A percentile compares a stretch with the other conserved stretches of the same genome.
phyloP scores from a whole-genome alignment of 2,888 invertebrate species.

The Drosophila cracens region DNA sequence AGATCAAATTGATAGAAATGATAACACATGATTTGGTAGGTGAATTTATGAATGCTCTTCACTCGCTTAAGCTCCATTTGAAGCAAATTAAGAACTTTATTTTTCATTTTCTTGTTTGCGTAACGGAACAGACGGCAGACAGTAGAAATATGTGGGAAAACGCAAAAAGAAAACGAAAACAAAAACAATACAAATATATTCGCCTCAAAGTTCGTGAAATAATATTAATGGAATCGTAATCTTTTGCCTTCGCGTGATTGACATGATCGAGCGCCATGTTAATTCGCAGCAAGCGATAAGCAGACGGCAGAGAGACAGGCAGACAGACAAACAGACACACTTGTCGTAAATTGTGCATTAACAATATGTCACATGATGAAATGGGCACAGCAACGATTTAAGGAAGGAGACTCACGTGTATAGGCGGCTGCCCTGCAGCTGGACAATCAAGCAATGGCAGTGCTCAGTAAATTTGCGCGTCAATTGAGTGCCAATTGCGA shows the following conservation, averaged over 20 bases:
- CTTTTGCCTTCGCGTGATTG: conserved; percentile 56
- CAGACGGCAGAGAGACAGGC: not conserved
- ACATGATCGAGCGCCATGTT: conserved; percentile 62
- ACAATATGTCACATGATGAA: conserved; percentile 34
- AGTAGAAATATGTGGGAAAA: not conserved
- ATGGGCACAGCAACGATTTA: not conserved
- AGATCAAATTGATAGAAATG: not conserved
- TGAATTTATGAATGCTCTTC: not conserved
- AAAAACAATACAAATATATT: not conserved
- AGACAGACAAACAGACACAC: not conserved
- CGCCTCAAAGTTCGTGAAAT: conserved; percentile 18
- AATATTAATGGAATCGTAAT: conserved; percentile 29
- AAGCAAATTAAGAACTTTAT: not conserved
- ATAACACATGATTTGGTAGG: conserved; percentile 1
- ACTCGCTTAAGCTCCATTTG: not conserved
- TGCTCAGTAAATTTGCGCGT: conserved; percentile 74
- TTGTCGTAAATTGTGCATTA: not conserved
- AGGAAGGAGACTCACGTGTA: conserved; percentile 82
- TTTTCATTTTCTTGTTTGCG: conserved; percentile 21
- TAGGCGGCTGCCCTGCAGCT: conserved; percentile 77
- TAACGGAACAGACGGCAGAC: conserved; percentile 29
- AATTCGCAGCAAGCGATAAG: conserved; percentile 38
- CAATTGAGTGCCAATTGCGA: conserved; percentile 82
- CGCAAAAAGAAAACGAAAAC: conserved; percentile 41
- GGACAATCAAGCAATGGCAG: conserved; percentile 62